Evolutionary conservation across 2,797 vertebrate species (phyloP), one percentile per base, ranked within the genome.

Genomic region (Chelon labrosus): DNA sequence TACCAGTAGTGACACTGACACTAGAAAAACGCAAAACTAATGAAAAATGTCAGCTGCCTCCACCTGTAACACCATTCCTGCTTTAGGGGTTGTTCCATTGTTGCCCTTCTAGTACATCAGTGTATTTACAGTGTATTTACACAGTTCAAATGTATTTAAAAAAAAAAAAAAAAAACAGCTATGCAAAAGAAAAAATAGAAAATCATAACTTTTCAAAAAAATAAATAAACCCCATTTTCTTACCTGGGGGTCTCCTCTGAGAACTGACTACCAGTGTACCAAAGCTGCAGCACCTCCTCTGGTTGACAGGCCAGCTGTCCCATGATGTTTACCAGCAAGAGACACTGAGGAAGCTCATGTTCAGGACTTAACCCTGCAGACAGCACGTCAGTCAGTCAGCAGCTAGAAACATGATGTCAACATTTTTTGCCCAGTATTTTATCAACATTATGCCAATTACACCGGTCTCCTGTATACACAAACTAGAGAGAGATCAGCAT

Each of bases 291-390:
- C 35, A 94, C 93, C 19, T 96, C 96, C 38, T 95, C 94, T 51
- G 96, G 85, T 75, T 96, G 95, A 52, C 90, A 89, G 47, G 87
- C 82, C 35, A 99, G 90, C 70, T 96, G 96, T 61, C 93, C 93
- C 92, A 97, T 75, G 64, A 97, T 67, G 41, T 79, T 94, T 22
- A 96, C 82, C 73, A 99, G 89, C 72, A 98, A 59, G 1, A 96
- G 93, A 79, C 96, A 97, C 10, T 97, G 97, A 10, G 97, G 90
- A 31, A 99, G 91, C 70, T 94, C 90, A 11, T 94, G 94, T 53
- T 97, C 95, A 50, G 90, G 77, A 57, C 88, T 83, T 57, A 95
- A 90, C 44, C 65, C 97, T 99, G 86, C 2, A 85, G 5, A 79
- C n/a, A 76, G 9, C 39, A 22, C 16, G 1, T 11, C 17, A 7